Base-by-base conservation (phyloP, 2,113 vertebrate genomes). In the Oryctolagus cuniculus region DNA sequence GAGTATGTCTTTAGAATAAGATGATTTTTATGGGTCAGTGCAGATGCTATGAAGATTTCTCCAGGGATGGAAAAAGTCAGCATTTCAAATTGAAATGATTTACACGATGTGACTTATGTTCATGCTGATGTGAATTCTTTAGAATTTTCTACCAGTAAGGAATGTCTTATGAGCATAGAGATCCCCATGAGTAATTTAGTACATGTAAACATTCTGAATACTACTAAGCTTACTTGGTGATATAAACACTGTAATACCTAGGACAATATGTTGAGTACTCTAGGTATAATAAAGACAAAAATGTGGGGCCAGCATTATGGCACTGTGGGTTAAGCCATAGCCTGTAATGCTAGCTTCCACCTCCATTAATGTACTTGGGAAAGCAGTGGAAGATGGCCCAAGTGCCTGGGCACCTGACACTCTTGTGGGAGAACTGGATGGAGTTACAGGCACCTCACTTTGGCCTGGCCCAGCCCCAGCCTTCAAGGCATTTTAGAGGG, bases 41-140 rank as follows among this genome's bases (percentile, higher is more conserved):
- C 36, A 27, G 44, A 61, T 73, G 10, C 22, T 63, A 0, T 90
- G 25, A 5, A 44, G 8, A 73, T 78, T 63, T 82, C 7, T 21
- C 31, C 1, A 44, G 73, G 16, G 13, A 72, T 51, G 63, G 34
- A 77, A 34, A 80, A 77, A 64, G 12, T 19, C 7, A 34, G 3
- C 38, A 53, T 96, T 82, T 83, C 67, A 82, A 31, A 38, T 87
- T 84, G 64, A 90, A 87, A 44, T 84, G 7, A 61, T 36, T 22
- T 25, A 3, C 49, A 85, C 55, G 4, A 2, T 67, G 3, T 29
- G 34, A 19, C n/a, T 78, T 78, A 69, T 77, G 21, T 22, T 69
- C 7, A 31, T n/a, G 19, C 9, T 38, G 64, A 64, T 85, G 81
- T 44, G 49, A 24, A 10, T 44, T 90, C 74, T 89, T 17, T 81